Percentiles rank a stretch among this genome's conserved stretches.
These are phyloP conservation scores for Steinernema carpocapsae DNA, from an alignment of 2,888 invertebrate genomes.

Conservation along the genomic window DNA sequence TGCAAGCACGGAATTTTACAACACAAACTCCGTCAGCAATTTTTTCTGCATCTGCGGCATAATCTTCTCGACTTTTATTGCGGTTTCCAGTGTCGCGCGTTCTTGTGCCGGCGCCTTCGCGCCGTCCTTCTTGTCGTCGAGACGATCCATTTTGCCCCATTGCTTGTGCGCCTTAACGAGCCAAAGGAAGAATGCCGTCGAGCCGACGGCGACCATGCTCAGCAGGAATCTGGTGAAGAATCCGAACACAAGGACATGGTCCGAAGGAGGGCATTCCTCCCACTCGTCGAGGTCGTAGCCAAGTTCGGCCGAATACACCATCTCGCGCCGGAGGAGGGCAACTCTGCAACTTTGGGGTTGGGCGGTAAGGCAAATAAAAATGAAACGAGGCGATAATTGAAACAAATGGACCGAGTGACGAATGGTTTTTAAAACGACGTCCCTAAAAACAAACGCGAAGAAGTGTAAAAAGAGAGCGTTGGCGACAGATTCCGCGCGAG, in stretches of 20 bases:
- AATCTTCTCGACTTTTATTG: slow-evolving; percentile 22
- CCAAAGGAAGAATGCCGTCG: slow-evolving; percentile 64
- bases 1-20: background rate
- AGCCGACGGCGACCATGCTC: slow-evolving; percentile 56
- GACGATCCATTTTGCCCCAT: slow-evolving; percentile 41
- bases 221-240: slow-evolving; percentile 55
- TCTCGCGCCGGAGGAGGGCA: slow-evolving; percentile 35
- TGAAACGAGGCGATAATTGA: background rate
- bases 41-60: slow-evolving; percentile 23
- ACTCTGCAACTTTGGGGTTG: slow-evolving; percentile 15
- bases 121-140: too few species aligned
- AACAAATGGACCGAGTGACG: background rate
- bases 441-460: too few species aligned
- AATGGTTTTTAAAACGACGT: background rate
- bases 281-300: slow-evolving; percentile 65
- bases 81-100: background rate
- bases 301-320: slow-evolving; percentile 58
- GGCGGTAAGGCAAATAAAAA: background rate
- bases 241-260: slow-evolving; percentile 60
- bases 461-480: too few species aligned
- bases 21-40: slow-evolving; percentile 24
- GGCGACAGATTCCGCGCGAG: too few species aligned
- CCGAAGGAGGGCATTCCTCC: slow-evolving; percentile 65
- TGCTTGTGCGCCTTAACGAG: slow-evolving; percentile 59
- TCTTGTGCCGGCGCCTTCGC: background rate